Conservation (phyloP, 1,140 invertebrate species). For the Hylaeus anthracinus region DNA sequence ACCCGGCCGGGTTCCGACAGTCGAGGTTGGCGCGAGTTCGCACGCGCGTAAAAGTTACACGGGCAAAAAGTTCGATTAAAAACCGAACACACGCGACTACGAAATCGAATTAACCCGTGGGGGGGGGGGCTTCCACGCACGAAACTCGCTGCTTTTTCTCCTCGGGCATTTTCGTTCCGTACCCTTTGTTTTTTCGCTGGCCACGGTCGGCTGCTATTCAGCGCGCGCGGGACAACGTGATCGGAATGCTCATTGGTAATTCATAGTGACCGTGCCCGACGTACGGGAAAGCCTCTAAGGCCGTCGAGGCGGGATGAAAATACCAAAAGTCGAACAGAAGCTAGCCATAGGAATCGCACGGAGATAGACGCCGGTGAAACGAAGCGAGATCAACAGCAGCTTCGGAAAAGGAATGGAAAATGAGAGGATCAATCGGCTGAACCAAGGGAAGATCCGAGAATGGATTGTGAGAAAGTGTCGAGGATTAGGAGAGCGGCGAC, state of each 20-base stretch:
- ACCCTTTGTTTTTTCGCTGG: conserved; percentile 35
- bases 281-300: background rate
- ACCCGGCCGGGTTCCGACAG: no score
- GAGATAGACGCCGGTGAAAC: conserved; percentile 34
- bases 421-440: conserved; percentile 4
- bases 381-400: conserved; percentile 13
- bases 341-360: conserved; percentile 31
- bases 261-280: conserved; percentile 16
- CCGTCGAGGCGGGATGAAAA: conserved; percentile 44
- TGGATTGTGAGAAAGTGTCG: conserved; percentile 7
- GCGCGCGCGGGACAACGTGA: conserved; percentile 55
- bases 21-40: no score
- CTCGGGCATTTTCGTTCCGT: conserved; percentile 2
- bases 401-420: conserved; percentile 17
- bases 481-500: conserved; percentile 19
- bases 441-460: background rate
- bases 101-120: conserved; percentile 49
- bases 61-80: conserved; percentile 45
- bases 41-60: background rate
- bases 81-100: conserved; percentile 13
- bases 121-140: background rate
- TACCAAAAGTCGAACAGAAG: conserved; percentile 50
- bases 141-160: background rate
- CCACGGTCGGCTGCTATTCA: conserved; percentile 19
- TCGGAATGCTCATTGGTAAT: conserved; percentile 64